phyloP scores from a whole-genome alignment of 1,140 invertebrate species.

The Caenorhabditis brenneri region DNA sequence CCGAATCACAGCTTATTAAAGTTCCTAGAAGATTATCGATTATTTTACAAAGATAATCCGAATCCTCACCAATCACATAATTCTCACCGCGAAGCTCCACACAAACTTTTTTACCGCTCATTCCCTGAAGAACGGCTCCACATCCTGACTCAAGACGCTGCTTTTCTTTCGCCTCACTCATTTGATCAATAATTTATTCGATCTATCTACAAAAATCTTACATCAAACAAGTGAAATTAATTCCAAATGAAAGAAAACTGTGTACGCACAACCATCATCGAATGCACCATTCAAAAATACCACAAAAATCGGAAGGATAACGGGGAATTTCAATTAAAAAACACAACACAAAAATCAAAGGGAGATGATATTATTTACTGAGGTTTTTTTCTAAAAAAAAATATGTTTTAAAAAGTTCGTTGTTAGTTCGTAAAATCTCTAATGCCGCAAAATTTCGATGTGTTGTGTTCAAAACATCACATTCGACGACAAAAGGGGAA shows the following conservation, averaged over 20 bases:
- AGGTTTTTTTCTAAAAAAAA: conserved; percentile 8
- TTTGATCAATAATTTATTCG: conserved; percentile 25
- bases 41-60: neutral
- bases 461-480: neutral
- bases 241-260: neutral
- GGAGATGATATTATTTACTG: conserved; percentile 12
- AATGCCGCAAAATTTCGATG: neutral
- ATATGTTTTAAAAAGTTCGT: neutral
- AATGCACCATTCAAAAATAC: conserved; percentile 30
- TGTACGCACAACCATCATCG: neutral
- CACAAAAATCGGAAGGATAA: neutral
- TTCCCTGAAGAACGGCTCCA: neutral
- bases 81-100: neutral
- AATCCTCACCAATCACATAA: conserved; percentile 6
- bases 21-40: neutral
- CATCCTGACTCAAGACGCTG: conserved; percentile 2
- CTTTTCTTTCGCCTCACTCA: neutral
- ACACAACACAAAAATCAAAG: neutral
- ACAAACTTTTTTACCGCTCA: neutral
- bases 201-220: neutral
- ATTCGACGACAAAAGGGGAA: neutral
- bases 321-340: neutral
- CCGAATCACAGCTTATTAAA: neutral
- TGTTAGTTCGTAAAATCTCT: neutral
- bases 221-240: neutral